phyloP scores from a whole-genome alignment of 2,797 vertebrate species.

The Acanthis flammea region DNA sequence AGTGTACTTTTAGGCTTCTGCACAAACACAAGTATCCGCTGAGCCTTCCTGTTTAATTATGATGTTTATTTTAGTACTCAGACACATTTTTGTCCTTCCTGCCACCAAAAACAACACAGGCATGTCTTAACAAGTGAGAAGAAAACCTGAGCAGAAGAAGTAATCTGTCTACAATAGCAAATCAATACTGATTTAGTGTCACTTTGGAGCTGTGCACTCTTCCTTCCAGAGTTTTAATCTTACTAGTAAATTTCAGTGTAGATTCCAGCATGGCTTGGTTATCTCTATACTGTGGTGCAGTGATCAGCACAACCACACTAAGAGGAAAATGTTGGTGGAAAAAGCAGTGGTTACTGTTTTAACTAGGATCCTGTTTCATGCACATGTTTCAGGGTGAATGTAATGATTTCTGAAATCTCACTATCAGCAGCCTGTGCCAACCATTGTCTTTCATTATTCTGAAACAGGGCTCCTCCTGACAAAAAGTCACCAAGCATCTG shows the following conservation, averaged over 20 bases:
- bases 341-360: neutral
- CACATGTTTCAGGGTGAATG: neutral
- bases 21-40: accelerated
- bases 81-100: neutral
- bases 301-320: neutral
- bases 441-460: neutral
- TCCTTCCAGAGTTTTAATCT: neutral
- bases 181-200: neutral
- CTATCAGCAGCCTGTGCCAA: neutral
- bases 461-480: neutral
- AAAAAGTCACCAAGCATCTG: neutral
- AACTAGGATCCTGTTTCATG: neutral
- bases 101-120: neutral
- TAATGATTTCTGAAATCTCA: neutral
- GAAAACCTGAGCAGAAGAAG: neutral
- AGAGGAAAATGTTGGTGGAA: neutral
- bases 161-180: neutral
- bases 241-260: neutral
- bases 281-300: neutral
- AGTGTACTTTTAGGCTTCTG: neutral
- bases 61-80: neutral
- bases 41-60: neutral
- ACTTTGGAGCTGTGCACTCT: neutral
- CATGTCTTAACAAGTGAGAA: neutral
- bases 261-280: neutral